Evolutionary conservation across 2,113 vertebrate genomes (phyloP), one percentile per base, ranked within the genome.

Genomic region (Poeciliopsis occidentalis): DNA sequence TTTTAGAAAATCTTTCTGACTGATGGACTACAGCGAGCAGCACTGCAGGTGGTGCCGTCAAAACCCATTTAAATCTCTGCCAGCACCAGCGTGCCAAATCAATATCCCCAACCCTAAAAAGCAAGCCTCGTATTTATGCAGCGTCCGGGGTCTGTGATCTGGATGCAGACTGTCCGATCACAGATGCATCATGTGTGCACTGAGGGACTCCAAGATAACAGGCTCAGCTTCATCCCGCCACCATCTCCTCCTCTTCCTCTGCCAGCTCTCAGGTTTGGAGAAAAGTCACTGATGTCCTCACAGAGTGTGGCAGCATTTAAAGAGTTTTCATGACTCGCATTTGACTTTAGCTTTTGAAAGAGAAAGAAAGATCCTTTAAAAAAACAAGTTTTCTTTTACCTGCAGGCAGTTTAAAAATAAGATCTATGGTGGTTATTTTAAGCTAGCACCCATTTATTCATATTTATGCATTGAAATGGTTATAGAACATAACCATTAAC

Each of bases 41-140:
- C 66, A 83, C 72, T 85, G 87, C 86, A 75, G 86, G 88, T 85
- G 89, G 79, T 86, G 82, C 84, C 67, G 44, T 90, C 81, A 90
- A 80, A 86, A 82, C 67, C 73, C 71, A 87, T 89, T 89, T 78
- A 80, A 65, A 57, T 84, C 65, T 78, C 71, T 73, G 69, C 81
- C 60, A 66, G 70, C 10, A 63, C 85, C 71, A 47, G 44, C 57
- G 74, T 44, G 47, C 75, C 69, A 71, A 81, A 86, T 77, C 82
- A 69, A 80, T 81, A n/a, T 61, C 31, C 54, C 4, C 44, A 60
- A 62, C 44, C 67, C 73, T 19, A 71, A 78, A 73, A 81, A 60
- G n/a, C 57, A 70, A 66, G 34, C 22, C 65, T 4, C 31, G 47
- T 72, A 27, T 12, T 76, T 68, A 78, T 69, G 78, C 71, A 57